Evolutionary conservation across 2,888 invertebrate genomes (phyloP).

Genomic region (Eupithecia subumbrata): DNA sequence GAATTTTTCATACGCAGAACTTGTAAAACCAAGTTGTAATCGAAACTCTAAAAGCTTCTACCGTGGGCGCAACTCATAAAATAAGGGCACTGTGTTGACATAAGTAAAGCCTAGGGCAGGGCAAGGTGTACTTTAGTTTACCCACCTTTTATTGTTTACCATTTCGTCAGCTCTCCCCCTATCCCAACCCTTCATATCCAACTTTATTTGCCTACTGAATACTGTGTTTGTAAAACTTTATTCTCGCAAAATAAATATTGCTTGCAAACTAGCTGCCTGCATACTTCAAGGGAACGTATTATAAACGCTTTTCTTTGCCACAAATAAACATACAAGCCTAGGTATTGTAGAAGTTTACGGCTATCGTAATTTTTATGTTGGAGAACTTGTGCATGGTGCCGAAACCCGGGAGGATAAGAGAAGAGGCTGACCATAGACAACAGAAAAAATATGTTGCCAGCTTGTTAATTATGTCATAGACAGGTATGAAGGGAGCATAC

Average conservation of each 20-base stretch:
- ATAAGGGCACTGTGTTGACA: conserved; percentile 24
- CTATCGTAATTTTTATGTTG: no score
- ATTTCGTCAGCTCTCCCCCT: conserved; percentile 28
- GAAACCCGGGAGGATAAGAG: no score
- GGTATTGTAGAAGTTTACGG: no score
- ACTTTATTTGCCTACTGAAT: conserved; percentile 16
- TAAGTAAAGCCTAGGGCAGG: conserved; percentile 17
- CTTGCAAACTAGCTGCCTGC: neutral
- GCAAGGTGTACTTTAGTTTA: conserved; percentile 24
- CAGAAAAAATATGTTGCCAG: no score
- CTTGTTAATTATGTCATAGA: no score
- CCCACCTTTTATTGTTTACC: conserved; percentile 36
- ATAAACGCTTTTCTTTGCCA: neutral
- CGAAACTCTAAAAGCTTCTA: conserved; percentile 1
- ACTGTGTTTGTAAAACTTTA: conserved; percentile 29
- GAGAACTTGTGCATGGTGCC: no score
- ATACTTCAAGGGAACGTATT: neutral
- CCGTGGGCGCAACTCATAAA: conserved; percentile 4
- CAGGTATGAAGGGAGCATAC: neutral
- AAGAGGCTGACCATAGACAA: no score
- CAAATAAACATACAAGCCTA: neutral
- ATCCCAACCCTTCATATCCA: conserved; percentile 12
- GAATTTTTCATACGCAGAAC: neutral
- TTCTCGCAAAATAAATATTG: conserved; percentile 20
- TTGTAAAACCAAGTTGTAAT: neutral